A percentile compares a stretch with the other conserved stretches of the same genome.
Evolutionary conservation across 2,888 invertebrate species (phyloP).

Genomic region (Ellobium chinense): DNA sequence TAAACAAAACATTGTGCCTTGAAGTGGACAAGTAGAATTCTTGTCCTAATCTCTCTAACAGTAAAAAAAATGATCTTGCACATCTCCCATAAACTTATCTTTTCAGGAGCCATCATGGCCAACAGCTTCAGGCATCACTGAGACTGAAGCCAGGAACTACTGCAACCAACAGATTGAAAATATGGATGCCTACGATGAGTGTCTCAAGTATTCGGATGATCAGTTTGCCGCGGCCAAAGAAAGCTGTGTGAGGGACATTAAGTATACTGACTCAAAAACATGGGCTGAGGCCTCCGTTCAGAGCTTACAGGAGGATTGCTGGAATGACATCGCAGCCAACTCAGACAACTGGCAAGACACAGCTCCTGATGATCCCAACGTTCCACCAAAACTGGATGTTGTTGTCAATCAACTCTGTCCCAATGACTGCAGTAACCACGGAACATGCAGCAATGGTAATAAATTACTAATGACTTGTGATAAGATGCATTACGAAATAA

Average conservation of each 20-base stretch:
- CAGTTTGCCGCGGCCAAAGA: conserved; percentile 28
- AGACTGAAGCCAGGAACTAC: conserved; percentile 47
- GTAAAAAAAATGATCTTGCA: no score
- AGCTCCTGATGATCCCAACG: conserved; percentile 22
- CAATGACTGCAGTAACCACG: conserved; percentile 57
- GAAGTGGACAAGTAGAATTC: no score
- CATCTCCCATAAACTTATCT: no score
- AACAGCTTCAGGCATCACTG: conserved; percentile 54
- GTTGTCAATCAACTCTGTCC: conserved; percentile 57
- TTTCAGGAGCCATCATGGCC: conserved; percentile 57
- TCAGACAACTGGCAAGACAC: conserved; percentile 44
- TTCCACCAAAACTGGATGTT: conserved; percentile 45
- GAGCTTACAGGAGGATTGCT: conserved; percentile 46
- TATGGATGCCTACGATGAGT: conserved; percentile 35
- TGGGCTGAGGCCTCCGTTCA: conserved; percentile 46
- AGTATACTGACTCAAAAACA: conserved; percentile 39
- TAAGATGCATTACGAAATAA: no score
- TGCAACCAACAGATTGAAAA: conserved; percentile 49
- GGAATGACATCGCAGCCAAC: conserved; percentile 24
- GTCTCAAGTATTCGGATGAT: conserved; percentile 28
- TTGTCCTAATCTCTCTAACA: no score
- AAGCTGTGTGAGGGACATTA: conserved; percentile 55
- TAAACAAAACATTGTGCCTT: no score
- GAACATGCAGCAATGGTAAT: conserved; percentile 59
- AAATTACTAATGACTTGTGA: no score